phyloP scores from a whole-genome alignment of 2,113 vertebrate genomes.

The Mobula birostris region DNA sequence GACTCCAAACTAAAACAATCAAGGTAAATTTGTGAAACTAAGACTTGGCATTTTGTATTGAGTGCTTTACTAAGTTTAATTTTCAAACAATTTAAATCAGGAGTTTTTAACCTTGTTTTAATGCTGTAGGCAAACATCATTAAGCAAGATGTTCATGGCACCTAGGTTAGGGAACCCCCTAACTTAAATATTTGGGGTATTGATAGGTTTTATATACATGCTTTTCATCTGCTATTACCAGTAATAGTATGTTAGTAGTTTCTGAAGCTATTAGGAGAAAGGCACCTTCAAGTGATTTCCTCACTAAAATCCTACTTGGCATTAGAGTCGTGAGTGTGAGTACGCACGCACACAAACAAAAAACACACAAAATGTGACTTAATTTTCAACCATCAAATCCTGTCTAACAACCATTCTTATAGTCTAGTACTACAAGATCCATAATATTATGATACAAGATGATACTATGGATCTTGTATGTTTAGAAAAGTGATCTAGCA shows the following conservation, averaged over 20 bases:
- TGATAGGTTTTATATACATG: background rate
- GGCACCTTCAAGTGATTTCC: background rate
- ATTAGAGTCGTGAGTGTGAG: background rate
- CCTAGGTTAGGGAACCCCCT: no score
- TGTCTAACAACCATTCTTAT: background rate
- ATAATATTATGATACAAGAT: no score
- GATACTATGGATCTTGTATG: background rate
- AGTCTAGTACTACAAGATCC: no score
- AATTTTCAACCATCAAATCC: background rate
- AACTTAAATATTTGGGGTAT: background rate
- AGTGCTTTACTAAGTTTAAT: background rate
- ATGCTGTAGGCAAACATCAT: no score
- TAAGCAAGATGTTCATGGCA: no score
- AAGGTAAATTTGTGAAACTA: conserved; percentile 71
- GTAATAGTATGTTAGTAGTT: background rate
- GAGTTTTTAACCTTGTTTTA: no score
- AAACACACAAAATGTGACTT: background rate
- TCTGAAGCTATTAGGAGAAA: background rate
- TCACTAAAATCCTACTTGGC: background rate
- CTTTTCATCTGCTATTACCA: background rate
- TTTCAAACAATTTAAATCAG: no score
- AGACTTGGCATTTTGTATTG: background rate
- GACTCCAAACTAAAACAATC: conserved; percentile 98
- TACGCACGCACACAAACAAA: no score
- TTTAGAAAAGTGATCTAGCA: no score